These are phyloP conservation scores for Galerucella calmariensis DNA, from an alignment of 2,888 invertebrate species.

Conservation along the genomic window DNA sequence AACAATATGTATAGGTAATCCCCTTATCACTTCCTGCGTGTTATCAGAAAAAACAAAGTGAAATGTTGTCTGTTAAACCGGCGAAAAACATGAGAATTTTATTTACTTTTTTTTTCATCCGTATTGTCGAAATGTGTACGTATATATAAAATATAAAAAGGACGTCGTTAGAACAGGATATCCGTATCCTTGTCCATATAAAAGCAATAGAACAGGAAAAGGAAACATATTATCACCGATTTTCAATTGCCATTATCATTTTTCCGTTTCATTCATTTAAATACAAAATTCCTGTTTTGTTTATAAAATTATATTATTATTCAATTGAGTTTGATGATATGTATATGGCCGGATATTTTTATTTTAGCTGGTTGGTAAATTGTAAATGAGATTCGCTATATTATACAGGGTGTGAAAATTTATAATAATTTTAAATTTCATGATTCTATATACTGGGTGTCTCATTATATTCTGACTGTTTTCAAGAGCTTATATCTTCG, in stretches of 20 bases:
- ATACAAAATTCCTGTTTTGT: slow-evolving; percentile 53
- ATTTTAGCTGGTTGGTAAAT: not conserved
- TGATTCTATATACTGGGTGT: no score
- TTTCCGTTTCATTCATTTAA: slow-evolving; percentile 58
- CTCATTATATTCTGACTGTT: no score
- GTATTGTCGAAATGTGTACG: slow-evolving; percentile 17
- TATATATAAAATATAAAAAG: slow-evolving; percentile 50
- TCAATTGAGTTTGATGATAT: slow-evolving; percentile 33
- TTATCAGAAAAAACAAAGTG: not conserved
- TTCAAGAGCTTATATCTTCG: no score
- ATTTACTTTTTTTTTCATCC: slow-evolving; percentile 22
- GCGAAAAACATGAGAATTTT: slow-evolving; percentile 15
- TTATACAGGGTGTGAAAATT: slow-evolving; percentile 19
- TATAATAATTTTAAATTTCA: no score
- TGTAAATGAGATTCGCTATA: not conserved
- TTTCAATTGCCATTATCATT: slow-evolving; percentile 63
- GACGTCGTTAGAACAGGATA: slow-evolving; percentile 61
- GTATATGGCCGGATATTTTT: slow-evolving; percentile 17
- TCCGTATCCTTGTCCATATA: slow-evolving; percentile 63
- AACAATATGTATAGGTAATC: not conserved
- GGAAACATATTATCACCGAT: slow-evolving; percentile 64
- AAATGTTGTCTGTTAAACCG: not conserved
- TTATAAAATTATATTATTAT: slow-evolving; percentile 36
- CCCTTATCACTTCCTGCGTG: slow-evolving; percentile 7
- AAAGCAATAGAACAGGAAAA: slow-evolving; percentile 60